These are phyloP conservation scores for Bovichtus variegatus DNA, from an alignment of 2,797 vertebrate genomes.

Conservation along the genomic window DNA sequence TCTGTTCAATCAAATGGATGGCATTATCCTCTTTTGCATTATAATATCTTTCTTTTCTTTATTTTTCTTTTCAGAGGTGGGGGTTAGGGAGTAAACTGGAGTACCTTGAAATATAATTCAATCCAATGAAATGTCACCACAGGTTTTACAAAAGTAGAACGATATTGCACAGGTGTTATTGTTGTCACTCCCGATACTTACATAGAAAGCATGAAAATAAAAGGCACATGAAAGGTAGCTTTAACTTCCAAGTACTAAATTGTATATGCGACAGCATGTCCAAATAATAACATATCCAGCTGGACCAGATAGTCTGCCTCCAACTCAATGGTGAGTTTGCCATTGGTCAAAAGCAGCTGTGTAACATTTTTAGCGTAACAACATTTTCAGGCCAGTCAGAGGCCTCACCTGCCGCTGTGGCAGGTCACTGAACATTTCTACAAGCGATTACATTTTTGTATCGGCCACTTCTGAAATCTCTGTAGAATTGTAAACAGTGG, in stretches of 20 bases:
- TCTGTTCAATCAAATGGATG: conserved; percentile 1
- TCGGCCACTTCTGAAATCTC: too few relatives aligned
- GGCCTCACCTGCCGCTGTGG: too few relatives aligned
- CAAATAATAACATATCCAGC: not conserved
- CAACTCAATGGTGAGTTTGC: not conserved
- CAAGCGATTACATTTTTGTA: too few relatives aligned
- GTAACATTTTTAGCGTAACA: not conserved
- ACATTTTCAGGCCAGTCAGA: not conserved
- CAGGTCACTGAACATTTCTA: too few relatives aligned
- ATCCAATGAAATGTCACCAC: not conserved
- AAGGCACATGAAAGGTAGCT: not conserved
- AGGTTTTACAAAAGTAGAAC: not conserved
- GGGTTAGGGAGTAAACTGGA: not conserved
- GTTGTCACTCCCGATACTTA: not conserved
- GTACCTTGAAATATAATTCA: conserved; percentile 10
- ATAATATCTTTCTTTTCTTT: not conserved
- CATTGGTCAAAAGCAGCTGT: not conserved
- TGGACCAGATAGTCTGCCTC: not conserved
- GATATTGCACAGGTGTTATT: not conserved
- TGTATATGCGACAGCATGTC: not conserved
- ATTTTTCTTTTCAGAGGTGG: not conserved
- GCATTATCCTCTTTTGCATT: conserved; percentile 1
- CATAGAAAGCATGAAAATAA: not conserved
- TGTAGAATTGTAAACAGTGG: too few relatives aligned
- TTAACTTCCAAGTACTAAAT: not conserved